These are phyloP conservation scores for Zaprionus davidi DNA, from an alignment of 1,140 invertebrate species.

Conservation along the genomic window DNA sequence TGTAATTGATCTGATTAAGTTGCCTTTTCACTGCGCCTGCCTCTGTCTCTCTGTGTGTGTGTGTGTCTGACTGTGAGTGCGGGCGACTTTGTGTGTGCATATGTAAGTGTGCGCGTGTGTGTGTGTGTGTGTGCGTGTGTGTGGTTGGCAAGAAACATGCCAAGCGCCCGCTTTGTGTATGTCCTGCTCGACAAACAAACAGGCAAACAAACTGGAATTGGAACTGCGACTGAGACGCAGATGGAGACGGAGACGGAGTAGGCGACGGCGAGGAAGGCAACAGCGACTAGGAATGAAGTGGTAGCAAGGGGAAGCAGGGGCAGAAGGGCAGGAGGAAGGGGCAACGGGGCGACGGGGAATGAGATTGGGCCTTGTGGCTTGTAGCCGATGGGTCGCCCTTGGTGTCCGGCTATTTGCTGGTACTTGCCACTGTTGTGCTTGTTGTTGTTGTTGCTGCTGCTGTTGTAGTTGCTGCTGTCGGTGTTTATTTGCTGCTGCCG, in stretches of 20 bases:
- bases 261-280: neutral
- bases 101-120: neutral
- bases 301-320: neutral
- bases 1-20: constrained; percentile 83
- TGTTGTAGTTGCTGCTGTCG: constrained; percentile 3
- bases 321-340: neutral
- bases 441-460: constrained; percentile 5
- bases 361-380: constrained; percentile 23
- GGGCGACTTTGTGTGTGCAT: constrained; percentile 10
- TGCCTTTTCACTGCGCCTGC: constrained; percentile 66
- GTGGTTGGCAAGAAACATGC: constrained; percentile 60
- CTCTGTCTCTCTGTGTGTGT: constrained; percentile 5
- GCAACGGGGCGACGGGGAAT: neutral
- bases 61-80: constrained; percentile 8
- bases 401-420: constrained; percentile 67
- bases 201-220: constrained; percentile 31
- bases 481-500: constrained; percentile 62
- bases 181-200: constrained; percentile 60
- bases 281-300: neutral
- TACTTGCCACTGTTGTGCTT: constrained; percentile 48
- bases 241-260: neutral
- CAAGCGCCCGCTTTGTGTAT: constrained; percentile 43
- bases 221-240: constrained; percentile 2
- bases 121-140: constrained; percentile 9
- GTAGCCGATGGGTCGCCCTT: constrained; percentile 27